Evolutionary conservation across 2,797 vertebrate species (phyloP).

Genomic region (Manis javanica): DNA sequence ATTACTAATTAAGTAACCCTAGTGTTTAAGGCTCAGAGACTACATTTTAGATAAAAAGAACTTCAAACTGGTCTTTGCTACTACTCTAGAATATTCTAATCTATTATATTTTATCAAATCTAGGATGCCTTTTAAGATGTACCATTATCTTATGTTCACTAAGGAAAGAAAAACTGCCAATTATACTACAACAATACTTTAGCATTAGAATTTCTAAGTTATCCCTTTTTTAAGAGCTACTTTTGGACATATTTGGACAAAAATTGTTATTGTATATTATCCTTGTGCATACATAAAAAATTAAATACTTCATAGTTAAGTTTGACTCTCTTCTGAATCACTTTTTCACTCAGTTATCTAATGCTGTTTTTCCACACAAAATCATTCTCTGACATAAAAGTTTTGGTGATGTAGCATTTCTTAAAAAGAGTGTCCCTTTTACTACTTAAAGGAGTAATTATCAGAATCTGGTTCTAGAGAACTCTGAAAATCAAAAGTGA

Average conservation of each 20-base stretch:
- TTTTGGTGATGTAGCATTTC: background rate
- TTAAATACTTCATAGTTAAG: constrained; percentile 15
- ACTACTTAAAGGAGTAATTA: background rate
- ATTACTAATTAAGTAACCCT: background rate
- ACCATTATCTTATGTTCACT: background rate
- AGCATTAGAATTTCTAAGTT: constrained; percentile 25
- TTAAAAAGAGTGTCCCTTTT: background rate
- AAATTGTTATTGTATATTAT: background rate
- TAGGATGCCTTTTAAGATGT: constrained; percentile 10
- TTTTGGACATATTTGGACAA: background rate
- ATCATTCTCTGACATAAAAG: background rate
- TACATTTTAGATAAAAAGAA: constrained; percentile 17
- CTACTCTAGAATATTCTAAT: background rate
- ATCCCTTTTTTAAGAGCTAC: background rate
- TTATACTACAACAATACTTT: constrained; percentile 1
- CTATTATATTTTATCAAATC: background rate
- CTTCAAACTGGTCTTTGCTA: background rate
- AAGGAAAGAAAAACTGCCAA: constrained; percentile 9
- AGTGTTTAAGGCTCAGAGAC: constrained; percentile 17
- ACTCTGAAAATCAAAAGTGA: constrained; percentile 47
- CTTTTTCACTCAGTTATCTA: constrained; percentile 35
- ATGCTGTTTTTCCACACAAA: background rate
- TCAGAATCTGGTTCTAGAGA: constrained; percentile 33
- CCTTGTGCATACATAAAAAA: background rate
- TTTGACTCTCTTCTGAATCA: constrained; percentile 11